Evolutionary conservation across 2,888 invertebrate genomes (phyloP).

Genomic region (Teleiodes luculella): DNA sequence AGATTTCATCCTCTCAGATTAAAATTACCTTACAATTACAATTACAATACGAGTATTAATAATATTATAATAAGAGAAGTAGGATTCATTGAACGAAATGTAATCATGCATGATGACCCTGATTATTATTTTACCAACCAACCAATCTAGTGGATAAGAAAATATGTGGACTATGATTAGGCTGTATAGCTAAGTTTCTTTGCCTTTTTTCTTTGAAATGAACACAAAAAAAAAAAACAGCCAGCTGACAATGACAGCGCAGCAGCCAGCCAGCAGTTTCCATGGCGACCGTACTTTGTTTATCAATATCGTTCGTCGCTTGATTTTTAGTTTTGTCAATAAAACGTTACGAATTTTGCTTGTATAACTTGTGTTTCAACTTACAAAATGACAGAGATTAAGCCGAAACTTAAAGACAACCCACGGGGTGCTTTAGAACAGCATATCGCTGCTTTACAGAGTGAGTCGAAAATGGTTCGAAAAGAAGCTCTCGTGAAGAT

Average conservation of each 20-base stretch:
- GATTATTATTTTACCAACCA: too few relatives aligned
- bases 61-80: too few relatives aligned
- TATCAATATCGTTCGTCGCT: conserved; percentile 33
- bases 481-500: conserved; percentile 78
- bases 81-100: too few relatives aligned
- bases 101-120: too few relatives aligned
- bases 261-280: too few relatives aligned
- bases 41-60: too few relatives aligned
- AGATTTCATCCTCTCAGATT: too few relatives aligned
- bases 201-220: background rate
- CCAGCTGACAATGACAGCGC: background rate
- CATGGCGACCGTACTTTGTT: conserved; percentile 60
- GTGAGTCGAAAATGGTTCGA: conserved; percentile 78
- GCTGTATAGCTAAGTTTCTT: too few relatives aligned
- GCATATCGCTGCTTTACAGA: conserved; percentile 69
- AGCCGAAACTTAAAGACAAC: conserved; percentile 48
- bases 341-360: background rate
- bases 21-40: too few relatives aligned
- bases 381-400: conserved; percentile 45
- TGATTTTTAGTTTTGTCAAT: conserved; percentile 23
- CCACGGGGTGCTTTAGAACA: conserved; percentile 55
- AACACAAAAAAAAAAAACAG: too few relatives aligned
- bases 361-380: background rate
- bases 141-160: too few relatives aligned
- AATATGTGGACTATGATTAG: too few relatives aligned